A percentile compares a stretch with the other conserved stretches of the same genome.
Conservation (phyloP, 2,888 invertebrate genomes). For the Mongoloraphidia duomilia region DNA sequence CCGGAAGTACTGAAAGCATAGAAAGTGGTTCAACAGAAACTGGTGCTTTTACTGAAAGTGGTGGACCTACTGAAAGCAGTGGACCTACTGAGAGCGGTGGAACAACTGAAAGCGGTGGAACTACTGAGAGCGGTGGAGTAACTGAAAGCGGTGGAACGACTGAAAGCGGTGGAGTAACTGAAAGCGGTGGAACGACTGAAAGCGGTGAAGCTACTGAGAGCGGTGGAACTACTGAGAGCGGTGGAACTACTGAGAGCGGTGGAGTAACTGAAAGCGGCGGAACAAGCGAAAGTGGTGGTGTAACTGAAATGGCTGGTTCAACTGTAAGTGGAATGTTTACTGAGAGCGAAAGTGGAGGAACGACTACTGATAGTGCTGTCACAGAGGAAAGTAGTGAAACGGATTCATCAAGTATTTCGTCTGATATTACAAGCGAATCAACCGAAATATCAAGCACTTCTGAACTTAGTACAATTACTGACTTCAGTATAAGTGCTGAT, state of each 20-base stretch:
- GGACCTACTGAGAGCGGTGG: slow-evolving; percentile 18
- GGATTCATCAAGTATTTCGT: background rate
- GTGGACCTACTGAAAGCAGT: slow-evolving; percentile 15
- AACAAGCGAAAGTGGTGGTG: slow-evolving; percentile 8
- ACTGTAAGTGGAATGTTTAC: slow-evolving; percentile 12
- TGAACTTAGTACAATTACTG: slow-evolving; percentile 1
- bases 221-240: background rate
- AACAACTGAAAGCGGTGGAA: slow-evolving; percentile 11
- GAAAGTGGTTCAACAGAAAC: slow-evolving; percentile 22
- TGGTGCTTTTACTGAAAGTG: slow-evolving; percentile 4
- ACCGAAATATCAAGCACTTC: slow-evolving; percentile 8
- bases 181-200: slow-evolving; percentile 14
- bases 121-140: slow-evolving; percentile 7
- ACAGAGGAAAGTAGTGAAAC: background rate
- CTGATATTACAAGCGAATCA: slow-evolving; percentile 11
- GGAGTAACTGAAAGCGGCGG: slow-evolving; percentile 7
- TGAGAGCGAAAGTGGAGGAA: slow-evolving; percentile 7
- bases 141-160: background rate
- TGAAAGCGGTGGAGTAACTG: slow-evolving; percentile 7
- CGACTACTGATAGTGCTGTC: slow-evolving; percentile 10
- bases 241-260: slow-evolving; percentile 14
- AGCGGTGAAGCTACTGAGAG: slow-evolving; percentile 10
- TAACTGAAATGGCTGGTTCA: slow-evolving; percentile 10
- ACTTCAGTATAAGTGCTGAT: slow-evolving; percentile 6
- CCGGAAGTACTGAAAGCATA: background rate